phyloP scores from a whole-genome alignment of 1,140 invertebrate species.

The Apis mellifera region DNA sequence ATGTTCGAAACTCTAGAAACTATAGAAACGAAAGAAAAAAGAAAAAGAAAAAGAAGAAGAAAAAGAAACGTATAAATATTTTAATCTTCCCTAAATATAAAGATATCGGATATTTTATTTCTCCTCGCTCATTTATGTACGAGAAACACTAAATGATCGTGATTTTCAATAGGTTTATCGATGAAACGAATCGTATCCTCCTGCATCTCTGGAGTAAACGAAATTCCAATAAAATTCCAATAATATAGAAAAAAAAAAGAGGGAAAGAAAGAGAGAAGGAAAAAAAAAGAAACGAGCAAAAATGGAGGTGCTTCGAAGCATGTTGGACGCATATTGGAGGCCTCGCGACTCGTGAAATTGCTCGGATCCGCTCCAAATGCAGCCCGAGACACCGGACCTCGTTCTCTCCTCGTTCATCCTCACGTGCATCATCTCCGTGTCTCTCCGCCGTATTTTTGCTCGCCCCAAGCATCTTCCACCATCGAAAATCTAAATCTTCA shows the following conservation, averaged over 20 bases:
- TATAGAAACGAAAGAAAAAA: background rate
- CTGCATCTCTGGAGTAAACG: too few relatives aligned
- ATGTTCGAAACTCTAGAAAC: background rate
- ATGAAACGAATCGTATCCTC: too few relatives aligned
- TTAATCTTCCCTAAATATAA: too few relatives aligned
- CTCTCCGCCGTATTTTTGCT: background rate
- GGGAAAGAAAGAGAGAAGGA: background rate
- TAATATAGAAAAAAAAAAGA: too few relatives aligned
- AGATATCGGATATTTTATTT: too few relatives aligned
- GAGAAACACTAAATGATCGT: too few relatives aligned
- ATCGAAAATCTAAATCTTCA: too few relatives aligned
- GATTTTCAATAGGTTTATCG: too few relatives aligned
- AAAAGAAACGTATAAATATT: too few relatives aligned
- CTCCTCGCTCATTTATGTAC: too few relatives aligned
- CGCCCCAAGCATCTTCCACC: background rate
- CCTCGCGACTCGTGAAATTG: slow-evolving; percentile 42
- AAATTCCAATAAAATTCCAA: too few relatives aligned
- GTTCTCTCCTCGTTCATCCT: background rate
- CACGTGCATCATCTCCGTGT: background rate
- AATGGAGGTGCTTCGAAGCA: background rate
- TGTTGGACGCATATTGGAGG: background rate
- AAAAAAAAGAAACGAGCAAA: background rate
- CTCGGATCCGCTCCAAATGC: slow-evolving; percentile 47
- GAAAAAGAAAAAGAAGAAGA: too few relatives aligned
- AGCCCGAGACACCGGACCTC: slow-evolving; percentile 3